Percentiles rank a stretch among this genome's conserved stretches.
Evolutionary conservation across 1,140 invertebrate species (phyloP).

Genomic region (Lepidostoma basale): DNA sequence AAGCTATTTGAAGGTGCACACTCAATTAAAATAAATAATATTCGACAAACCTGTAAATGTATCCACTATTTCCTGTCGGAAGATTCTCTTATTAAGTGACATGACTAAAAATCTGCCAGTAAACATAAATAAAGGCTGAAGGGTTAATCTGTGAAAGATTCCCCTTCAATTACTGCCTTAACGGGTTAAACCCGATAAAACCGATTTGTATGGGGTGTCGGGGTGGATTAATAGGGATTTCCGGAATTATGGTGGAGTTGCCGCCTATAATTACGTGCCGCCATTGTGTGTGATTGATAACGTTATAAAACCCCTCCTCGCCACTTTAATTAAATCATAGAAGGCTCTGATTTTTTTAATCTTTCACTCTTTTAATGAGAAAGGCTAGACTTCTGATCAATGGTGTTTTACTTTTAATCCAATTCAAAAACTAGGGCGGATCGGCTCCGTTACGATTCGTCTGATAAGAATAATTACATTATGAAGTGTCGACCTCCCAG

Average conservation of each 20-base stretch:
- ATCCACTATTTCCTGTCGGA: no score
- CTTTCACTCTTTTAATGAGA: no score
- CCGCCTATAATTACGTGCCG: slow-evolving; percentile 4
- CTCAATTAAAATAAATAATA: no score
- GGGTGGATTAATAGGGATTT: slow-evolving; percentile 16
- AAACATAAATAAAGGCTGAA: slow-evolving; percentile 19
- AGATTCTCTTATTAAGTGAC: slow-evolving; percentile 11
- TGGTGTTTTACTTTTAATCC: no score
- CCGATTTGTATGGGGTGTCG: slow-evolving; percentile 19
- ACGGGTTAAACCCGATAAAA: slow-evolving; percentile 23
- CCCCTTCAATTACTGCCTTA: slow-evolving; percentile 20
- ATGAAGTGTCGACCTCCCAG: no score
- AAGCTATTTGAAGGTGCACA: no score
- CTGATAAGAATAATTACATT: no score
- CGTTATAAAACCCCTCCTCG: slow-evolving; percentile 2
- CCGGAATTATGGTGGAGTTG: slow-evolving; percentile 4
- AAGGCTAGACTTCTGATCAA: no score
- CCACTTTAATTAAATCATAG: slow-evolving; percentile 1
- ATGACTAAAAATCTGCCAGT: slow-evolving; percentile 19
- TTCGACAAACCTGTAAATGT: no score
- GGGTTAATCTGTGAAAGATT: slow-evolving; percentile 23
- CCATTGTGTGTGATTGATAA: slow-evolving; percentile 19
- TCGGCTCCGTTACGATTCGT: no score
- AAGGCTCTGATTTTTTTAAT: not conserved
- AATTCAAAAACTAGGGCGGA: no score